These are phyloP conservation scores for Strix occidentalis DNA, from an alignment of 2,797 vertebrate genomes.

Conservation along the genomic window DNA sequence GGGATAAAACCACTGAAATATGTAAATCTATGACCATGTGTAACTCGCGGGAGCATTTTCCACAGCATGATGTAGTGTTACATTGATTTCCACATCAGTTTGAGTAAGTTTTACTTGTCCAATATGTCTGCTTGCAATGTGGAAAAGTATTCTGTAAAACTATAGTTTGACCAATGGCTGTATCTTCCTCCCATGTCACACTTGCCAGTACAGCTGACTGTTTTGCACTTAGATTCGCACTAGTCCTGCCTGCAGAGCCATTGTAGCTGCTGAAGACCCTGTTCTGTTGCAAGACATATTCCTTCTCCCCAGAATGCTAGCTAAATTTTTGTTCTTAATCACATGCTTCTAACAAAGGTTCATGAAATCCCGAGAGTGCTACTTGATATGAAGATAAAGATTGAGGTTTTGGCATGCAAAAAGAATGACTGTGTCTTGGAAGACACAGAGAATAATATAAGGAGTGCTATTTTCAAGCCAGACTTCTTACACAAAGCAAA, in stretches of 20 bases:
- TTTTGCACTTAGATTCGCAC: not conserved
- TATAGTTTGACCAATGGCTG: not conserved
- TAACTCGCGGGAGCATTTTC: not conserved
- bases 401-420: not conserved
- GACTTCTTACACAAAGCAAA: not conserved
- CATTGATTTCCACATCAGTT: not conserved
- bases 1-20: not conserved
- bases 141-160: not conserved
- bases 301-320: rapidly evolving
- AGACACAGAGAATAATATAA: not conserved
- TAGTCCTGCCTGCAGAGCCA: not conserved
- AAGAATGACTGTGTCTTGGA: not conserved
- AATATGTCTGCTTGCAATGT: not conserved
- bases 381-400: not conserved
- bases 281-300: not conserved
- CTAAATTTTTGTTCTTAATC: not conserved
- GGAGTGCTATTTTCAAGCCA: not conserved
- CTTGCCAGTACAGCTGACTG: not conserved
- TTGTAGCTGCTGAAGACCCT: not conserved
- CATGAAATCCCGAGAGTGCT: not conserved
- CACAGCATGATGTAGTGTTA: not conserved
- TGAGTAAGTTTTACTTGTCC: not conserved
- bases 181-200: not conserved
- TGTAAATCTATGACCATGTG: not conserved
- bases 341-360: not conserved